These are phyloP conservation scores for Drosophila kikkawai DNA, from an alignment of 1,140 invertebrate species.

Conservation along the genomic window DNA sequence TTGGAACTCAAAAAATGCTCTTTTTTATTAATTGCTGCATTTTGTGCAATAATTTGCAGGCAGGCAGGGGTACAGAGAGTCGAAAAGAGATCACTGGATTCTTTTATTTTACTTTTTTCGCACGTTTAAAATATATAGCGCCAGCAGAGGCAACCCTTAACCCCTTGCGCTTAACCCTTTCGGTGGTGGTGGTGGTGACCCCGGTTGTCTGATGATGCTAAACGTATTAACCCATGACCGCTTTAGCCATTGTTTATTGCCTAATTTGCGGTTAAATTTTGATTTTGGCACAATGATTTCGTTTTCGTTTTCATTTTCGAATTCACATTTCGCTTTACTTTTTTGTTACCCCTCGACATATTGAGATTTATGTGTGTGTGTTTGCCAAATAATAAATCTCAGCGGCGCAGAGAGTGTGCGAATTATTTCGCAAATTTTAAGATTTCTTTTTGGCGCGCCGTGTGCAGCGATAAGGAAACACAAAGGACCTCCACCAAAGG, in stretches of 20 bases:
- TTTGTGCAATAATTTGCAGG: constrained; percentile 2
- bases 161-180: constrained; percentile 35
- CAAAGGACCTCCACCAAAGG: constrained; percentile 19
- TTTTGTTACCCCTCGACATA: constrained; percentile 45
- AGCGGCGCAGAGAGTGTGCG: constrained; percentile 52
- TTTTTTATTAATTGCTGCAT: constrained; percentile 11
- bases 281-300: constrained; percentile 70
- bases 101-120: constrained; percentile 20
- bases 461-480: constrained; percentile 60
- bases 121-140: constrained; percentile 37
- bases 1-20: background rate
- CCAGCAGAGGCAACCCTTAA: constrained; percentile 58
- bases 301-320: constrained; percentile 46
- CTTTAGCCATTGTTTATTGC: constrained; percentile 78
- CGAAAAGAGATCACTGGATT: background rate
- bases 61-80: background rate
- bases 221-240: constrained; percentile 81
- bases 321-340: constrained; percentile 2
- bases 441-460: constrained; percentile 44
- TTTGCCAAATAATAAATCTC: constrained; percentile 67
- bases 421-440: constrained; percentile 30
- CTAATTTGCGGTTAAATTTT: constrained; percentile 78
- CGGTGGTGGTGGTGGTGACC: constrained; percentile 18
- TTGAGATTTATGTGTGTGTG: constrained; percentile 73
- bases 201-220: constrained; percentile 63